Base-by-base conservation (phyloP, 2,113 vertebrate species). In the Corvus cornix region DNA sequence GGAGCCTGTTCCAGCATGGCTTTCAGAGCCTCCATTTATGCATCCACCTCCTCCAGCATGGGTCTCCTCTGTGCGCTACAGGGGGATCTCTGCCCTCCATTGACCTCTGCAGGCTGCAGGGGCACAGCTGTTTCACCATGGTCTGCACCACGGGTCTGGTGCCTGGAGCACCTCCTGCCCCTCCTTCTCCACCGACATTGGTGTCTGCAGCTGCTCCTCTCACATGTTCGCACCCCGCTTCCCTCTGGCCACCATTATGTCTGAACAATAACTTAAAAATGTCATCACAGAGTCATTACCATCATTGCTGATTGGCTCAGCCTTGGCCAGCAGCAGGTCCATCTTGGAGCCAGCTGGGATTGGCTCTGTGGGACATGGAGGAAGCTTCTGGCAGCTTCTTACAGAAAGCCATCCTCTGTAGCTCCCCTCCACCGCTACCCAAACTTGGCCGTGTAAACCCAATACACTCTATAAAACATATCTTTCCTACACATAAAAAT, bases 361-460 rank as follows among this genome's bases (percentile, higher is more conserved):
- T 77, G 26, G 28, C 13, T 52, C 58, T 43, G 17, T 3, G 9
- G n/a, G 20, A 52, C 19, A 8, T 1, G 19, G 10, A 44, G 43
- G 22, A 52, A 51, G 3, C 35, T 27, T 43, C 35, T 44, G 44
- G 44, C 26, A 66, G 31, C 27, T 66, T 33, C 44, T 74, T 19
- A 28, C 16, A 59, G 23, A 33, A 33, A 52, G 8, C 10, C 10
- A 28, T 37, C 3, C 27, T 7, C 23, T n/a, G 23, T n/a, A 53
- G 10, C 5, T n/a, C 10, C 9, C 35, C 4, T n/a, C 28, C 0
- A 0, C 31, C 0, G 0, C 35, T 56, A 19, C 8, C 10, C 22
- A 58, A 33, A 51, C 31, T 37, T 59, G 44, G 16, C 44, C 27
- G 7, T 0, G 3, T 18, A 52, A 59, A 37, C 13, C 13, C 18